phyloP scores from a whole-genome alignment of 2,113 vertebrate species.

The Trogon surrucura region DNA sequence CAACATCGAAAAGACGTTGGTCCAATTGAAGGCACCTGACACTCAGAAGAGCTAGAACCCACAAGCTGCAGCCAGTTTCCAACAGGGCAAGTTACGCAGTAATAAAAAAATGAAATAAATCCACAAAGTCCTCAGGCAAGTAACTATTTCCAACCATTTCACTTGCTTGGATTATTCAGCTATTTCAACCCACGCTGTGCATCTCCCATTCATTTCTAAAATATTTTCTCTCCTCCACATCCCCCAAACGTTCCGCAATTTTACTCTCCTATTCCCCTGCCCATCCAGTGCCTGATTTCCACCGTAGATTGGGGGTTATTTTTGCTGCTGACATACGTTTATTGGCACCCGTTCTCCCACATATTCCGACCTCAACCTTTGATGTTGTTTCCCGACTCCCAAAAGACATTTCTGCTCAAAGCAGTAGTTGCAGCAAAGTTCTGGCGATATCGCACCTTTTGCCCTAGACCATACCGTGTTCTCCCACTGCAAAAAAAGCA shows the following conservation, averaged over 20 bases:
- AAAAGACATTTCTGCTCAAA: conserved; percentile 66
- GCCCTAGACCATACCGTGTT: not conserved
- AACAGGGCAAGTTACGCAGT: not conserved
- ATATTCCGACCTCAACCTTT: conserved; percentile 69
- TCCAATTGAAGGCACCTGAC: not conserved
- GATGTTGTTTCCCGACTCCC: conserved; percentile 62
- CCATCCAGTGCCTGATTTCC: conserved; percentile 28
- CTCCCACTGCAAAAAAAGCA: conserved; percentile 15
- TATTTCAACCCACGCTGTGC: not conserved
- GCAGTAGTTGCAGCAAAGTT: conserved; percentile 57
- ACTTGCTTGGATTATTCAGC: not conserved
- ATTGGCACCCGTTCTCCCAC: conserved; percentile 60
- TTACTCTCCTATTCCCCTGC: not conserved
- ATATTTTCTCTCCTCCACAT: conserved; percentile 13
- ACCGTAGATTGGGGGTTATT: conserved; percentile 44
- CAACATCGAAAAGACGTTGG: not conserved
- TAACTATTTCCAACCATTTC: not conserved
- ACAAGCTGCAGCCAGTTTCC: not conserved
- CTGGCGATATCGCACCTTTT: conserved; percentile 17
- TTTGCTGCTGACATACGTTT: conserved; percentile 67
- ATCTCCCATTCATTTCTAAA: conserved; percentile 30
- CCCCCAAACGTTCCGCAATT: conserved; percentile 2
- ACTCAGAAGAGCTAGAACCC: not conserved
- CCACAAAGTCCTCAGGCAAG: conserved; percentile 30
- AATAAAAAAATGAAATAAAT: not conserved